Base-by-base conservation (phyloP, 2,797 vertebrate genomes). In the Periparus ater region DNA sequence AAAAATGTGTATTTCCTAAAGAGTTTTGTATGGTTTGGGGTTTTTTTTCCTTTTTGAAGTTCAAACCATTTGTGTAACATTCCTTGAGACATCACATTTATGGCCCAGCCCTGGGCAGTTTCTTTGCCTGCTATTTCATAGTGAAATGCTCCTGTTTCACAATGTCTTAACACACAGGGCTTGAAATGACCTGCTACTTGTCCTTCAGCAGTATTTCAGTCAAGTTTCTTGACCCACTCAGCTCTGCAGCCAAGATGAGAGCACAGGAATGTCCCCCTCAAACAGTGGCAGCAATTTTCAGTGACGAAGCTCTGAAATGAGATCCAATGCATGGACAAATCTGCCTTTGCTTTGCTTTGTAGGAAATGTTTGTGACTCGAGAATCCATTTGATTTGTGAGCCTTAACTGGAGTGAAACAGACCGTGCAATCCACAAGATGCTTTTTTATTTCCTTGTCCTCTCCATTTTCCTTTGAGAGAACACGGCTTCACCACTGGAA, bases 401-500 rank as follows among this genome's bases (percentile, higher is more conserved):
- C 85, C 73, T 76, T 80, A 66, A 60, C 76, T 53, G 66, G 81
- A 89, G 75, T 66, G 91, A 92, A 96, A 45, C 92, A 92, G 75
- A 75, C 57, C 55, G 7, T 57, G 66, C 66, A 86, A 81, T 48
- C 48, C 55, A 38, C 62, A 40, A 71, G 42, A 55, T 86, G 45
- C 1, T 34, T 74, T 61, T 50, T 6, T 16, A 47, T 75, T 82
- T 79, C 73, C 79, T 91, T 61, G 48, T 70, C 51, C 82, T 85
- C 73, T 53, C 51, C 42, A 3, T 81, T 93, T 74, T 42, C 10
- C 2, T 1, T 45, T 32, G 54, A 57, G 45, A 25, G 38, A 85
- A 65, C 75, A 20, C 0, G 1, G 19, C 65, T 78, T 32, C 79
- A 54, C 29, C 73, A 7, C 42, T 9, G 13, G 25, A 63, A 88